Evolutionary conservation across 2,113 vertebrate species (phyloP), one percentile per base, ranked within the genome.

Genomic region (Ancistrus triradiatus): DNA sequence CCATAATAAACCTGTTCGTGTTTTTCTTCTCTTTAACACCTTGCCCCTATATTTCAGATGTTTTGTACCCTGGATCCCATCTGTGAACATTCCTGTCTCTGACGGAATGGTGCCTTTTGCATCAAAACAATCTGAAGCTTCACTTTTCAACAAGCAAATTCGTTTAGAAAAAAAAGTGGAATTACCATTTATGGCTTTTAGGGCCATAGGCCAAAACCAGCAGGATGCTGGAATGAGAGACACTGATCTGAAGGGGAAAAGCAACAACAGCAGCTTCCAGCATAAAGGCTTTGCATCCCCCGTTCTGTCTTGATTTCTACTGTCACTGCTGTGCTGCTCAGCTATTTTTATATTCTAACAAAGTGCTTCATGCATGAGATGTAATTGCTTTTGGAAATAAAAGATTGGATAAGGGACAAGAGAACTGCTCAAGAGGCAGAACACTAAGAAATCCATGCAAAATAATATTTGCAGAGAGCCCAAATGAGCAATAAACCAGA

Each of bases 321-420:
- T 38, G 59, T 61, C 35, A 19, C 56, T 42, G 24, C 40, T 50
- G 52, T 58, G 49, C 51, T 50, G 51, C 63, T 58, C 38, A 58
- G 63, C 60, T 33, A 69, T 40, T 64, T 51, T 53, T 63, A 63
- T 50, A n/a, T 58, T 68, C 13, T 43, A 53, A 51, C 66, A 74
- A 77, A 78, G 73, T 78, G 73, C 70, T 73, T 72, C 53, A 73
- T 67, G 63, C 66, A 64, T 70, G 59, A 66, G 52, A 63, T 48
- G 47, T 63, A 70, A 70, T 72, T 69, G 69, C 69, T 66, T 75
- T 50, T 58, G 40, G 42, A 63, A 43, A 47, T 10, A 17, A 28
- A 40, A 31, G 66, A 35, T 38, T 21, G 44, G 10, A 58, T 21
- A 25, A 57, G 52, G 43, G 46, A 55, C 4, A 24, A 44, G 5